Conservation (phyloP, 30 jellyfish, hydroid and myxozoan species). For the Pseudorhiza aurosa region DNA sequence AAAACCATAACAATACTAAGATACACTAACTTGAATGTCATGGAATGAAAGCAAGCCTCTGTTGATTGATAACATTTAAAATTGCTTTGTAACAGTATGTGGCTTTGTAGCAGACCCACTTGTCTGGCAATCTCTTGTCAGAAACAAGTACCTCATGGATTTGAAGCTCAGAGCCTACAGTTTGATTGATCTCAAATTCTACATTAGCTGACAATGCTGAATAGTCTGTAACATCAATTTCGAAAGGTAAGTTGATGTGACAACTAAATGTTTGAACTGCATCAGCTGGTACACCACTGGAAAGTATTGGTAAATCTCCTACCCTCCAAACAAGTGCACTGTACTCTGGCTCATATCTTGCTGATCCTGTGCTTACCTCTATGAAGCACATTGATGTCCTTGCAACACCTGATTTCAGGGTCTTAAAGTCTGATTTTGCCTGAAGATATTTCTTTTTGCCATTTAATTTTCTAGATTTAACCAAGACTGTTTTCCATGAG, state of each 20-base stretch:
- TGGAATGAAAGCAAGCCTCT: constrained; percentile 40
- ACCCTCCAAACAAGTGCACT: constrained; percentile 84
- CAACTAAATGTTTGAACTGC: constrained; percentile 80
- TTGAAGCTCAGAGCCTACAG: constrained; percentile 74
- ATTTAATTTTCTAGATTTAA: constrained; percentile 39
- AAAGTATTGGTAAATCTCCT: constrained; percentile 76
- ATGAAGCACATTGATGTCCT: constrained; percentile 63
- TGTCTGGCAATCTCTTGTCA: constrained; percentile 75
- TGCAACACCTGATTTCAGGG: constrained; percentile 63
- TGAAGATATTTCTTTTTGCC: constrained; percentile 62
- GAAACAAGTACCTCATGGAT: constrained; percentile 75
- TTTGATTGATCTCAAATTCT: constrained; percentile 73
- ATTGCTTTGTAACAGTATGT: constrained; percentile 57
- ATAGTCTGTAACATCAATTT: constrained; percentile 61
- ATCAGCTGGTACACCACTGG: constrained; percentile 72
- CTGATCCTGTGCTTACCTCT: constrained; percentile 78
- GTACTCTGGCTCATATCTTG: constrained; percentile 85
- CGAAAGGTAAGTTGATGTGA: constrained; percentile 76
- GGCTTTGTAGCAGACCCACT: constrained; percentile 91
- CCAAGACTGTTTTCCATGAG: constrained; percentile 83
- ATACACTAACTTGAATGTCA: too few relatives aligned
- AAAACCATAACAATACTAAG: too few relatives aligned
- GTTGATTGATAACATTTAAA: constrained; percentile 49
- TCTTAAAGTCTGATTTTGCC: constrained; percentile 48
- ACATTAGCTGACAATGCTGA: constrained; percentile 76